These are phyloP conservation scores for Gymnoscelis rufifasciata DNA, from an alignment of 2,888 invertebrate genomes.

Conservation along the genomic window DNA sequence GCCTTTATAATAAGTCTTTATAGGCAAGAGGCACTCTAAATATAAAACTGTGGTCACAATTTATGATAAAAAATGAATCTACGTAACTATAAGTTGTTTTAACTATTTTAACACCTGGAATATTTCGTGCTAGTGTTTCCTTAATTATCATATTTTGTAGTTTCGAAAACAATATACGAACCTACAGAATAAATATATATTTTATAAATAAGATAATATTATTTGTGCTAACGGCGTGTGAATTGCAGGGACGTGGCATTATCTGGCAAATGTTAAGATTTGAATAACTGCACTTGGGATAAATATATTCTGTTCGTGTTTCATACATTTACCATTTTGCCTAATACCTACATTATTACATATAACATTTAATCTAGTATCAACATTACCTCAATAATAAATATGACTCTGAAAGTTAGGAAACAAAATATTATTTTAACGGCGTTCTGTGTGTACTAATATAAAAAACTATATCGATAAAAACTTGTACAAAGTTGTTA, in stretches of 20 bases:
- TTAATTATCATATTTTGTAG: conserved; percentile 62
- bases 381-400: conserved; percentile 74
- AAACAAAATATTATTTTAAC: conserved; percentile 74
- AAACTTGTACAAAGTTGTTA: conserved; percentile 77
- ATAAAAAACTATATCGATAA: conserved; percentile 77
- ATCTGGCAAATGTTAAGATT: conserved; percentile 75
- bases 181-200: conserved; percentile 42
- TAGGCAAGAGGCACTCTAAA: conserved; percentile 83
- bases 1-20: conserved; percentile 80
- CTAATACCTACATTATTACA: conserved; percentile 80
- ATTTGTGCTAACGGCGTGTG: conserved; percentile 74
- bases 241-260: conserved; percentile 68
- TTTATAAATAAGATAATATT: conserved; percentile 40
- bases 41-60: conserved; percentile 81
- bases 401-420: conserved; percentile 81
- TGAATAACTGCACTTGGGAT: conserved; percentile 79
- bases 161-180: conserved; percentile 48
- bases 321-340: conserved; percentile 62
- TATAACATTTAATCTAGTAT: conserved; percentile 75
- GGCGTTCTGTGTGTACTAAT: conserved; percentile 73
- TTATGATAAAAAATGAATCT: conserved; percentile 73
- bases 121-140: conserved; percentile 68
- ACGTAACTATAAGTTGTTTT: too few species aligned
- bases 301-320: conserved; percentile 60
- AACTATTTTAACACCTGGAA: conserved; percentile 66